phyloP scores from a whole-genome alignment of 2,888 invertebrate species.

The Megalurothrips usitatus region DNA sequence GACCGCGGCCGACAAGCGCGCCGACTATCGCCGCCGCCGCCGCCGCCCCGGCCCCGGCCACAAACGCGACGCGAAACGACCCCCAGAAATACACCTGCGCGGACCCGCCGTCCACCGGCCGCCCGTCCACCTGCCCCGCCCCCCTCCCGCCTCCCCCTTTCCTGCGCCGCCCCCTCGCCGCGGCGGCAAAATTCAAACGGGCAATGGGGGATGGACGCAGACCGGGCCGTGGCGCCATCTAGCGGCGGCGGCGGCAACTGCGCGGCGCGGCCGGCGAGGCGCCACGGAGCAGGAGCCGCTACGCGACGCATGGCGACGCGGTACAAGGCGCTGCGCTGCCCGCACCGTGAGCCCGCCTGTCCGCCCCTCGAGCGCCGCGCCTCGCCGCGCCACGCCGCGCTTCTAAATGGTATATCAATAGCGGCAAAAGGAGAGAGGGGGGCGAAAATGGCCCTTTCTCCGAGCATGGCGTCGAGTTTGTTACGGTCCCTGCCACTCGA shows the following conservation, averaged over 20 bases:
- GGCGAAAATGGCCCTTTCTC: slow-evolving; percentile 1
- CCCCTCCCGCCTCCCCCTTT: neutral
- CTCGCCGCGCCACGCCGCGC: neutral
- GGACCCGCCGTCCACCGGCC: neutral
- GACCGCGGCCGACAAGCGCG: no score
- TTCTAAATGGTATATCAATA: slow-evolving; percentile 23
- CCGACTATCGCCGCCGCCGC: no score
- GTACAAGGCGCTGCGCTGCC: neutral
- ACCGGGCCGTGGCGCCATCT: slow-evolving; percentile 10
- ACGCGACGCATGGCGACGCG: neutral
- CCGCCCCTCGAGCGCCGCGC: neutral
- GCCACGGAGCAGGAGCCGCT: slow-evolving; percentile 1
- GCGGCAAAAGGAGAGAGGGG: neutral
- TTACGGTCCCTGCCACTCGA: neutral
- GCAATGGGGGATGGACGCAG: neutral
- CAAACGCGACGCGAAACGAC: neutral
- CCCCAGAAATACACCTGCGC: neutral
- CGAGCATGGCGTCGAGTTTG: neutral
- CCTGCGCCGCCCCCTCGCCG: neutral
- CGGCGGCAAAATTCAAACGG: neutral
- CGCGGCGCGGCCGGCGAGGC: slow-evolving; percentile 22
- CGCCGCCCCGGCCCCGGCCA: neutral
- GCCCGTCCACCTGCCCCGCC: neutral
- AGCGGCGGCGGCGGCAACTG: neutral
- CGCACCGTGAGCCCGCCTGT: neutral